Evolutionary conservation across 1,140 invertebrate genomes (phyloP).

Genomic region (Gryllus bimaculatus): DNA sequence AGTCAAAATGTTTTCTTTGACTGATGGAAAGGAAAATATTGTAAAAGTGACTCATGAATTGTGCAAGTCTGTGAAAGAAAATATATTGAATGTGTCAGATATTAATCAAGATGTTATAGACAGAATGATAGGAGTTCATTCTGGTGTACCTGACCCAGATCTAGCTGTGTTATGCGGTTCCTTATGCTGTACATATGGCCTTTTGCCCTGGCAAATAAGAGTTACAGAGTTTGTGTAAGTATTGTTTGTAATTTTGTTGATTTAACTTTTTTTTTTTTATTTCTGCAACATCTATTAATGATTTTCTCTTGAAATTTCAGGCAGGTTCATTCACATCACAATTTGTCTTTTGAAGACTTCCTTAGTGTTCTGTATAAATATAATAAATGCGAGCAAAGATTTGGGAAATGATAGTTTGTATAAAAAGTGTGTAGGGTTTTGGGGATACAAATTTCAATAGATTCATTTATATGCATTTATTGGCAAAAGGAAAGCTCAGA

Average conservation of each 20-base stretch:
- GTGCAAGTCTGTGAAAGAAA: slow-evolving; percentile 27
- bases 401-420: background rate
- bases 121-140: slow-evolving; percentile 36
- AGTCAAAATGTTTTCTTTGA: slow-evolving; percentile 7
- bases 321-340: slow-evolving; percentile 12
- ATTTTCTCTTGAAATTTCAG: background rate
- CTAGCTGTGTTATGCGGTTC: slow-evolving; percentile 51
- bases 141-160: slow-evolving; percentile 53
- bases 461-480: background rate
- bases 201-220: slow-evolving; percentile 61
- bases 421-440: background rate
- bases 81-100: slow-evolving; percentile 32
- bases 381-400: slow-evolving; percentile 8
- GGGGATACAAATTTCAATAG: background rate
- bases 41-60: slow-evolving; percentile 14
- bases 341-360: slow-evolving; percentile 2
- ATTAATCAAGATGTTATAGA: slow-evolving; percentile 39
- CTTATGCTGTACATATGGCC: slow-evolving; percentile 45
- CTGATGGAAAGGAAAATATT: slow-evolving; percentile 19
- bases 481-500: background rate
- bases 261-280: background rate
- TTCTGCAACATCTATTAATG: background rate
- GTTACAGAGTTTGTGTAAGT: slow-evolving; percentile 55
- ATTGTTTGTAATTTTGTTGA: background rate
- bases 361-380: background rate